Conservation (phyloP, 2,797 vertebrate genomes). For the Gymnodraco acuticeps region DNA sequence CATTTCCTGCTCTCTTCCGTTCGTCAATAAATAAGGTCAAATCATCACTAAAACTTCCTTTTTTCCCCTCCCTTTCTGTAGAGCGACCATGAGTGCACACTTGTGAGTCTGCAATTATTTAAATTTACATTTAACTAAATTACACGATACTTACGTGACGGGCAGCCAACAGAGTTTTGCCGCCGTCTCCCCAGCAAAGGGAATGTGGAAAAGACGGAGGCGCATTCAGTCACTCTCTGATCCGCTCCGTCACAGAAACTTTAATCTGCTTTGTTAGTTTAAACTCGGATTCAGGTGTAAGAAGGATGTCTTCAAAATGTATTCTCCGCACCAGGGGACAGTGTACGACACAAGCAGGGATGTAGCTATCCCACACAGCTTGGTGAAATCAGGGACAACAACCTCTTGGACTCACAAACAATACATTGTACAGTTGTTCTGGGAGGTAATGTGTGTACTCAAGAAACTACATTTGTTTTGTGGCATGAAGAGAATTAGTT, state of each 20-base stretch:
- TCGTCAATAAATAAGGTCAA: no score
- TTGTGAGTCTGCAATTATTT: no score
- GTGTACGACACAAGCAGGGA: background rate
- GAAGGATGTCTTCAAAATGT: conserved; percentile 17
- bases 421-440: background rate
- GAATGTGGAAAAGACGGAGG: no score
- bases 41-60: no score
- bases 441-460: background rate
- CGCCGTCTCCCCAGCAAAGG: no score
- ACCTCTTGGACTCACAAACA: conserved; percentile 1
- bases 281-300: conserved; percentile 15
- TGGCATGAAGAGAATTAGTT: conserved; percentile 17
- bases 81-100: no score
- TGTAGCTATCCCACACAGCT: background rate
- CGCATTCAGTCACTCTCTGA: no score
- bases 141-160: no score
- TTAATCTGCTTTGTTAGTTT: conserved; percentile 41
- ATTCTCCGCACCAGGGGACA: background rate
- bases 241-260: conserved; percentile 5
- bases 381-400: conserved; percentile 6
- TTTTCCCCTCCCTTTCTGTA: no score
- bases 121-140: no score
- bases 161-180: no score
- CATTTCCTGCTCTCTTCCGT: no score
- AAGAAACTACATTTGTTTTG: background rate